Conservation (phyloP, 2,888 invertebrate species). For the Drosophila meridiana region DNA sequence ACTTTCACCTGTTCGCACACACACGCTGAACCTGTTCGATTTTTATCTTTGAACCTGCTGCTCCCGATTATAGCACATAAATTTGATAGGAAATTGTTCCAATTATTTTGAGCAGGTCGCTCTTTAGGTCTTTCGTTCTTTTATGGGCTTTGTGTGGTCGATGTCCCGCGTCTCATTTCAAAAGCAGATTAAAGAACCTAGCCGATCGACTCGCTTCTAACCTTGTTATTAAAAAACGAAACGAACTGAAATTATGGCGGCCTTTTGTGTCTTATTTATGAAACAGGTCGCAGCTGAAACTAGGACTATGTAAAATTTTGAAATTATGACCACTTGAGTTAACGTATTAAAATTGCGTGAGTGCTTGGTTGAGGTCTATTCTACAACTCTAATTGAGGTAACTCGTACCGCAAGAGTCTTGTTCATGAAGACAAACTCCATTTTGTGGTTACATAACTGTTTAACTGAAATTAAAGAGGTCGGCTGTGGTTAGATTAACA, state of each 20-base stretch:
- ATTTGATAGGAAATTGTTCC: slow-evolving; percentile 80
- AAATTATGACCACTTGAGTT: slow-evolving; percentile 28
- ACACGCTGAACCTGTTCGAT: slow-evolving; percentile 59
- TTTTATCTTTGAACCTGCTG: slow-evolving; percentile 81
- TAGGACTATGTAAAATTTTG: slow-evolving; percentile 33
- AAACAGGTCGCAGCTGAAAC: slow-evolving; percentile 59
- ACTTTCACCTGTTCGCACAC: slow-evolving; percentile 74
- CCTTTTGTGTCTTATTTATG: slow-evolving; percentile 62
- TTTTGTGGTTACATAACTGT: slow-evolving; percentile 3
- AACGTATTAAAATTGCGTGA: slow-evolving; percentile 30
- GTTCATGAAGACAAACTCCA: neutral
- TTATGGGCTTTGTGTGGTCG: slow-evolving; percentile 80
- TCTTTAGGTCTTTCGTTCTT: slow-evolving; percentile 41
- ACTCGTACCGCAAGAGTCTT: neutral
- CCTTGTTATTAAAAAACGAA: slow-evolving; percentile 67
- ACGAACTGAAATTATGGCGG: slow-evolving; percentile 56
- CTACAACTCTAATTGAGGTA: slow-evolving; percentile 5
- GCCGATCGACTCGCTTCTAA: slow-evolving; percentile 48
- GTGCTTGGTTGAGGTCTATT: neutral
- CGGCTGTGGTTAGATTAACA: neutral
- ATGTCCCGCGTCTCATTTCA: slow-evolving; percentile 66
- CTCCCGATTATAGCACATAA: slow-evolving; percentile 80
- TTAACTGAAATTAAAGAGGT: neutral
- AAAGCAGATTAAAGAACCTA: slow-evolving; percentile 70
- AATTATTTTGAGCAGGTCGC: slow-evolving; percentile 68